Base-by-base conservation (phyloP, 2,797 vertebrate species). In the Taenioides sp. region DNA sequence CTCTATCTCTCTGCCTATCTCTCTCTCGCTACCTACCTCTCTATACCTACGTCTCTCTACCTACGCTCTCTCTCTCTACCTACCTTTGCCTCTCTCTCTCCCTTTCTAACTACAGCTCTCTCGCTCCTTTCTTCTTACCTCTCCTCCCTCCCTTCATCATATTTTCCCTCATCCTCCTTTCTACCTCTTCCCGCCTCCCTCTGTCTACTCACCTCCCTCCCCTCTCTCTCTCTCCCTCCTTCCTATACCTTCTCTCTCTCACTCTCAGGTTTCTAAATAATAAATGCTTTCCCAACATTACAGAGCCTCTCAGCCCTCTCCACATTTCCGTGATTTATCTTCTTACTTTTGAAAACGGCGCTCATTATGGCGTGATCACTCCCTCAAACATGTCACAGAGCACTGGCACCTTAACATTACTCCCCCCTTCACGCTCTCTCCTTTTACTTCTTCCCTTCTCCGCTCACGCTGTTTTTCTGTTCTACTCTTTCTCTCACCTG, bases 281-380 rank as follows among this genome's bases (percentile, higher is more conserved):
- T 92, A 91, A 84, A 93, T 91, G 90, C 85, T 79, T 47, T 65
- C 72, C 67, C 28, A 82, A 72, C 87, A 83, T 87, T 87, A 83
- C 84, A 75, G 72, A 82, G 75, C 71, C 78, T 74, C 72, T 76
- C 75, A 76, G 77, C 75, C 77, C 77, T 69, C 80, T 80, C 71
- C 81, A 73, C 70, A 57, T 77, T 78, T 87, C 80, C 76, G 84
- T 89, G 84, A 88, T 89, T 89, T 87, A 82, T 83, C 78, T 71
- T 80, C 70, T 78, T 49, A 58, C 77, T 69, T 78, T 77, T 79
- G 82, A 77, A 79, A 82, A 77, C 86, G 73, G 69, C 22, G 1
- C 79, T 86, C 87, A 85, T 87, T 87, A 87, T 82, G 31, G 77
- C 60, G 1, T 60, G 69, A 72, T 78, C 12, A 20, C 68, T 59